Evolutionary conservation across 2,113 vertebrate genomes (phyloP), one percentile per base, ranked within the genome.

Genomic region (Cyprinus carpio): DNA sequence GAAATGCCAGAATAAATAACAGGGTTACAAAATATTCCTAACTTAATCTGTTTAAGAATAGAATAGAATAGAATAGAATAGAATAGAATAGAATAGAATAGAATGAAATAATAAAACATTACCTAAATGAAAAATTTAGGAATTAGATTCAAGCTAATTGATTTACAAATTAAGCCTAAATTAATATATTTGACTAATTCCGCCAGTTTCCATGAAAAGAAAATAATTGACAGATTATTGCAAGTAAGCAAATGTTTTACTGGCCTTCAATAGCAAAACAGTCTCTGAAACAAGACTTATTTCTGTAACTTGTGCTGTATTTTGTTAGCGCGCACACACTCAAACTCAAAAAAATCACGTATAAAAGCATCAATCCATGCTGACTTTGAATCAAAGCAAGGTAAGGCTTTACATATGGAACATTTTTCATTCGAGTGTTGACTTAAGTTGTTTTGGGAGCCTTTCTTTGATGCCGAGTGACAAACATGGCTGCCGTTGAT

Each of bases 381-480:
- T 25, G 76, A 40, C 10, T 78, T 78, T 15, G 11, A 78, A 37
- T 78, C 54, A 78, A 78, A 60, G 20, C 54, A 60, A 60, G 18
- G 31, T 11, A 3, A 60, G 51, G 20, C 20, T 58, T 37, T 43
- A n/a, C 54, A 78, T 34, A 40, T 2, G 0, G 10, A 43, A 43
- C 23, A 1, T 27, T 43, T 80, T n/a, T 43, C 13, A n/a, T 64
- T 18, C 18, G 2, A 23, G 8, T 49, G 58, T 81, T 27, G 3
- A 29, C 16, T 67, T 65, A 67, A 81, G 58, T 81, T 60, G 40
- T 81, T 54, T 82, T 34, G 27, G 16, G 54, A 56, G 16, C 49
- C 43, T 80, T 40, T 56, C 65, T 79, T 72, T 85, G 84, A 85
- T 85, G 84, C 58, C 9, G 49, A 71, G n/a, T 40, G 49, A 71